Percentiles rank a stretch among this genome's conserved stretches.
Conservation (phyloP, 2,888 invertebrate genomes). For the Cremastinae sp. region DNA sequence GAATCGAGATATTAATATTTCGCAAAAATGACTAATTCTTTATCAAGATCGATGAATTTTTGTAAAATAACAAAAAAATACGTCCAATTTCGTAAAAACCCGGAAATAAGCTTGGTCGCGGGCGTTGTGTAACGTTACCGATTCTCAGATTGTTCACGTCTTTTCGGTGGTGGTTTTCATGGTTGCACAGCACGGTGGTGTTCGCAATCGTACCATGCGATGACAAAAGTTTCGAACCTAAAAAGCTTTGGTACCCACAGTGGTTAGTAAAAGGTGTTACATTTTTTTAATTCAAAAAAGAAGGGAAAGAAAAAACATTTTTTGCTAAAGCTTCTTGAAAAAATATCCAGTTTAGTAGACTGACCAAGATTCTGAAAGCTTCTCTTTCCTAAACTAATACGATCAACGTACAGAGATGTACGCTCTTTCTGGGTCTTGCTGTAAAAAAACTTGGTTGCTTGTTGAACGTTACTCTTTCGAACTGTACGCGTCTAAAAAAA, state of each 20-base stretch:
- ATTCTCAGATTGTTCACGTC: slow-evolving; percentile 12
- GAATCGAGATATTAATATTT: slow-evolving; percentile 11
- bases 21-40: no score
- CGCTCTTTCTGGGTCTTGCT: background rate
- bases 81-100: slow-evolving; percentile 71
- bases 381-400: slow-evolving; percentile 24
- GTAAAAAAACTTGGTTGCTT: slow-evolving; percentile 24
- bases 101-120: slow-evolving; percentile 78
- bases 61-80: slow-evolving; percentile 50
- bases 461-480: slow-evolving; percentile 8
- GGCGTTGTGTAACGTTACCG: slow-evolving; percentile 66
- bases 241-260: slow-evolving; percentile 19
- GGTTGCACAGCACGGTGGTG: slow-evolving; percentile 34
- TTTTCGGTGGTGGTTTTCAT: slow-evolving; percentile 10
- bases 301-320: background rate
- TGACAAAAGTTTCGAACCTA: background rate
- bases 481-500: background rate
- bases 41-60: slow-evolving; percentile 44
- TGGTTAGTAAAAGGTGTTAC: background rate
- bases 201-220: background rate
- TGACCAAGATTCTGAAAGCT: slow-evolving; percentile 3
- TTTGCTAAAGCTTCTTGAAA: background rate
- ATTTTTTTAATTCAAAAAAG: background rate
- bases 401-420: slow-evolving; percentile 7
- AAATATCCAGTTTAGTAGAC: background rate